Conservation (phyloP, 2,113 vertebrate species). For the Barbus barbus region DNA sequence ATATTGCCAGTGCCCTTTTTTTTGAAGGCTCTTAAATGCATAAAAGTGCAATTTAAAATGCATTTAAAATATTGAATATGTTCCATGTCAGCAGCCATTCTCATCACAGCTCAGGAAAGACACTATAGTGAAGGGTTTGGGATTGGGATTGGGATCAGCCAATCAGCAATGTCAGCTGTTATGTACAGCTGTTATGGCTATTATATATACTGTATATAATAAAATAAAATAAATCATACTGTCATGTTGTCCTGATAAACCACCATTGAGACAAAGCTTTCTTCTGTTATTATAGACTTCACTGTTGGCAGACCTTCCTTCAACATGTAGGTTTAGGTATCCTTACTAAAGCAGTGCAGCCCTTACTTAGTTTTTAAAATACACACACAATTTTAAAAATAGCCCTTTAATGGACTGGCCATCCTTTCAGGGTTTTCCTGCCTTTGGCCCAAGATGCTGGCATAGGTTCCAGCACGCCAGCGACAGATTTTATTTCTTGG, state of each 20-base stretch:
- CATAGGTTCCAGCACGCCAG: too few relatives aligned
- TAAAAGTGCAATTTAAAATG: neutral
- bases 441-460: neutral
- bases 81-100: neutral
- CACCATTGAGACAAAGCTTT: neutral
- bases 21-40: neutral
- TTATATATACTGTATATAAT: too few relatives aligned
- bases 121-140: neutral
- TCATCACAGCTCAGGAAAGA: neutral
- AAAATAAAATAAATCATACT: neutral
- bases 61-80: neutral
- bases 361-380: neutral
- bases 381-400: neutral
- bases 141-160: neutral
- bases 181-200: too few relatives aligned
- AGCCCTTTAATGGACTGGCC: neutral
- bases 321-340: neutral
- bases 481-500: neutral
- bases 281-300: neutral
- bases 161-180: neutral
- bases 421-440: neutral
- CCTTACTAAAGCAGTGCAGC: neutral
- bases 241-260: neutral
- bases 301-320: neutral
- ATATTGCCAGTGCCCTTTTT: neutral